These are phyloP conservation scores for Schizaphis graminum DNA, from an alignment of 2,888 invertebrate species.

Conservation along the genomic window DNA sequence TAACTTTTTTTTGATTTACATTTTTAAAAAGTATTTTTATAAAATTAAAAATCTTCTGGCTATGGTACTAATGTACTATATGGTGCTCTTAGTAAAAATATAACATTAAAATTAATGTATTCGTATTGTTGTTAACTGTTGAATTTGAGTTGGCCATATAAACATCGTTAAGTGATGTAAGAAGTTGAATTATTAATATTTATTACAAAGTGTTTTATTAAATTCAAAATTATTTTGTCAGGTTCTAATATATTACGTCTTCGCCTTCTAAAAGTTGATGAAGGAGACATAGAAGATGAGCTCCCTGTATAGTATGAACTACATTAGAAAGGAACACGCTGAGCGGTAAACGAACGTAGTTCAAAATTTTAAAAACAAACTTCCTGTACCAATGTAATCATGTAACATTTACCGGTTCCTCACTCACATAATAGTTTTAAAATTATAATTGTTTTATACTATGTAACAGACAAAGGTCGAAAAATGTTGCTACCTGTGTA, in stretches of 20 bases:
- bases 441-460: not conserved
- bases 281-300: not conserved
- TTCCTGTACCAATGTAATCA: not conserved
- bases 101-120: not conserved
- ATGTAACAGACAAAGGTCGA: not conserved
- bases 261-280: not conserved
- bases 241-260: not conserved
- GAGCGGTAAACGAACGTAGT: not conserved
- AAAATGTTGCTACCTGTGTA: not conserved
- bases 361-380: not conserved
- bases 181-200: not conserved
- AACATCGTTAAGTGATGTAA: not conserved
- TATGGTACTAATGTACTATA: too few species aligned
- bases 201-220: not conserved
- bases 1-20: not conserved
- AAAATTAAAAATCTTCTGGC: not conserved
- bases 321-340: too few species aligned
- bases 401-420: not conserved
- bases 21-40: not conserved
- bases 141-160: not conserved
- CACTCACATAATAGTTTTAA: not conserved
- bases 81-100: not conserved
- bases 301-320: not conserved
- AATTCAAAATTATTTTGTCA: not conserved
- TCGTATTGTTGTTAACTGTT: not conserved